Evolutionary conservation across 1,140 invertebrate genomes (phyloP).

Genomic region (Grapholita molesta): DNA sequence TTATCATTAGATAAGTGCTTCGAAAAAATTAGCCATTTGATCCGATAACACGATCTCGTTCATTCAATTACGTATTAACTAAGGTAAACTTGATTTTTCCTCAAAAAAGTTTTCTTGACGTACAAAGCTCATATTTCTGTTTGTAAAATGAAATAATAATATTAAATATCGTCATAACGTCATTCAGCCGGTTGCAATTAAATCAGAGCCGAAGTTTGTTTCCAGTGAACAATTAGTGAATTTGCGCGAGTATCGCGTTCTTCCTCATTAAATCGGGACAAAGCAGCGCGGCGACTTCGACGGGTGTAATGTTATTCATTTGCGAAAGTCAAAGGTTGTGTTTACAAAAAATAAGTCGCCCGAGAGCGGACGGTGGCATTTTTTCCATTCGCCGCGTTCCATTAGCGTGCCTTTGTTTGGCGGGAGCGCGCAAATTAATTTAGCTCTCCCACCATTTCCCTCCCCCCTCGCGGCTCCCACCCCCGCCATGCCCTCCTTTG

Average conservation of each 20-base stretch:
- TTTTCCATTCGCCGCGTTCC: constrained; percentile 77
- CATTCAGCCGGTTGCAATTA: constrained; percentile 42
- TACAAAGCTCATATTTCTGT: constrained; percentile 4
- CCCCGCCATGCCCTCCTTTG: constrained; percentile 67
- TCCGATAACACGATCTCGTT: background rate
- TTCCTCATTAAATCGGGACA: constrained; percentile 71
- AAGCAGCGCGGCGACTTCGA: constrained; percentile 63
- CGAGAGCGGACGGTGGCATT: constrained; percentile 76
- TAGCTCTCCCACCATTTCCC: constrained; percentile 77
- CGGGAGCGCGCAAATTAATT: constrained; percentile 78
- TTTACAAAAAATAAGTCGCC: constrained; percentile 72
- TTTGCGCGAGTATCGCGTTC: constrained; percentile 50
- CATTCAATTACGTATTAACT: background rate
- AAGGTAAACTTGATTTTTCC: constrained; percentile 5
- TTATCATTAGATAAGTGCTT: background rate
- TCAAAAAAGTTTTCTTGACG: background rate
- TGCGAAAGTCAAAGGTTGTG: constrained; percentile 75
- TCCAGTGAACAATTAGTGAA: constrained; percentile 47
- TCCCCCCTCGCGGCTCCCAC: constrained; percentile 48
- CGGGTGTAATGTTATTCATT: constrained; percentile 74
- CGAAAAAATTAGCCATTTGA: background rate
- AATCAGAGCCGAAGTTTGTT: constrained; percentile 44
- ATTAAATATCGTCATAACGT: constrained; percentile 19
- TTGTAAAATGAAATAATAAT: constrained; percentile 1
- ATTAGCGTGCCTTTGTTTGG: constrained; percentile 78